phyloP scores from a whole-genome alignment of 2,797 vertebrate species.

The Hyperoplus immaculatus region DNA sequence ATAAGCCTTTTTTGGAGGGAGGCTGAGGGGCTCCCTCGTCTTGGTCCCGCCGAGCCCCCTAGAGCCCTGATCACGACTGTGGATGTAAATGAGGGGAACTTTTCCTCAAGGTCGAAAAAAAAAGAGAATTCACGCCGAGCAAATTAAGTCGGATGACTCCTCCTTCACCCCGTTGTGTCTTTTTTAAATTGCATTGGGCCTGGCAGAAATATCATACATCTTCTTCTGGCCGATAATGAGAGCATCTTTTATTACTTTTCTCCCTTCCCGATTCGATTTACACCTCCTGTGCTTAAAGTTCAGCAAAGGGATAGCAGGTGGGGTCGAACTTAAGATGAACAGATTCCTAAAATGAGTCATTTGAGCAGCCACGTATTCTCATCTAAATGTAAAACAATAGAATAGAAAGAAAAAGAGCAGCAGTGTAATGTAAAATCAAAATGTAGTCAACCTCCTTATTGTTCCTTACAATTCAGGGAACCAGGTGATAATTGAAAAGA shows the following conservation, averaged over 20 bases:
- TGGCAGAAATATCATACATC: conserved; percentile 51
- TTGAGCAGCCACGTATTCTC: conserved; percentile 19
- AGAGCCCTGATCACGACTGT: conserved; percentile 70
- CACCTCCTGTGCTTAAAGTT: conserved; percentile 46
- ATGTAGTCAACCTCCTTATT: background rate
- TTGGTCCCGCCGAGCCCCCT: conserved; percentile 40
- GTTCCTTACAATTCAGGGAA: background rate
- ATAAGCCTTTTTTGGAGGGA: conserved; percentile 63
- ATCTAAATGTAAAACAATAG: background rate
- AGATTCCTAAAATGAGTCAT: conserved; percentile 17
- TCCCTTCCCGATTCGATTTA: conserved; percentile 36
- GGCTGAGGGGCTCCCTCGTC: conserved; percentile 65
- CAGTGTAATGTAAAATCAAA: background rate
- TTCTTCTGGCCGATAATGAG: conserved; percentile 57
- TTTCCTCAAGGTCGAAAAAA: conserved; percentile 75
- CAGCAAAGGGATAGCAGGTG: conserved; percentile 6
- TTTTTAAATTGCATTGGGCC: conserved; percentile 57
- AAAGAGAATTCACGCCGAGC: conserved; percentile 64
- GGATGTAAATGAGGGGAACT: conserved; percentile 74
- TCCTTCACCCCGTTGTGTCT: conserved; percentile 26
- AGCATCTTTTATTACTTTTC: conserved; percentile 58
- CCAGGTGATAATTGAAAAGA: background rate
- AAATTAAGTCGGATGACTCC: conserved; percentile 68
- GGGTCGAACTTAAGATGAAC: conserved; percentile 30
- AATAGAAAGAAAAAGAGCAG: background rate